phyloP scores from a whole-genome alignment of 2,888 invertebrate genomes.

The Eupithecia subfuscata region DNA sequence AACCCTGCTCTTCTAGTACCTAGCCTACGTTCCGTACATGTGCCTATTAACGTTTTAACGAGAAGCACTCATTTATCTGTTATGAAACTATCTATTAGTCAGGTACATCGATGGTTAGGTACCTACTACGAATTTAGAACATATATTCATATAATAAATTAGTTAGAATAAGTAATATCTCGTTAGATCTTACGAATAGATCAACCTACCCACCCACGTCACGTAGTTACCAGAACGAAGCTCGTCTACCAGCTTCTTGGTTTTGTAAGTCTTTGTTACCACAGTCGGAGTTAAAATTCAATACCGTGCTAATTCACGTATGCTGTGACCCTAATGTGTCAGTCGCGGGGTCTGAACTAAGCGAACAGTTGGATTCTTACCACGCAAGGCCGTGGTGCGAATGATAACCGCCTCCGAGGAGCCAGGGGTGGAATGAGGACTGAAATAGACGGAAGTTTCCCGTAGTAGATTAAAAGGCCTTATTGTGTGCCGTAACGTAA shows the following conservation, averaged over 20 bases:
- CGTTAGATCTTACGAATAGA: background rate
- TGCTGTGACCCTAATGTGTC: constrained; percentile 59
- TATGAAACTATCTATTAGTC: no score
- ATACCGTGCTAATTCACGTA: constrained; percentile 33
- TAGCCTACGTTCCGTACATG: no score
- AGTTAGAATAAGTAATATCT: no score
- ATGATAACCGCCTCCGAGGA: constrained; percentile 53
- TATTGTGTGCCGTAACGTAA: background rate
- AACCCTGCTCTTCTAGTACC: no score
- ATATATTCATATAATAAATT: no score
- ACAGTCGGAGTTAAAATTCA: constrained; percentile 14
- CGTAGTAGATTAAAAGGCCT: background rate
- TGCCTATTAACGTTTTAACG: background rate
- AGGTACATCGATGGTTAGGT: no score
- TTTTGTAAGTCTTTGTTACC: constrained; percentile 5
- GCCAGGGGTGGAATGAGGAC: constrained; percentile 48
- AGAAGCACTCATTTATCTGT: background rate
- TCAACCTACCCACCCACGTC: background rate
- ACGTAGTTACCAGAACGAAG: background rate
- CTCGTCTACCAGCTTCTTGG: background rate
- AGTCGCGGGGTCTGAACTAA: constrained; percentile 55
- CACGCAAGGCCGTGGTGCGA: constrained; percentile 65
- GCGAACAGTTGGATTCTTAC: constrained; percentile 67
- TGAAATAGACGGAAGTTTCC: background rate
- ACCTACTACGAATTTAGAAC: no score